Conservation (phyloP, 1,140 invertebrate genomes). For the Heliothis virescens region DNA sequence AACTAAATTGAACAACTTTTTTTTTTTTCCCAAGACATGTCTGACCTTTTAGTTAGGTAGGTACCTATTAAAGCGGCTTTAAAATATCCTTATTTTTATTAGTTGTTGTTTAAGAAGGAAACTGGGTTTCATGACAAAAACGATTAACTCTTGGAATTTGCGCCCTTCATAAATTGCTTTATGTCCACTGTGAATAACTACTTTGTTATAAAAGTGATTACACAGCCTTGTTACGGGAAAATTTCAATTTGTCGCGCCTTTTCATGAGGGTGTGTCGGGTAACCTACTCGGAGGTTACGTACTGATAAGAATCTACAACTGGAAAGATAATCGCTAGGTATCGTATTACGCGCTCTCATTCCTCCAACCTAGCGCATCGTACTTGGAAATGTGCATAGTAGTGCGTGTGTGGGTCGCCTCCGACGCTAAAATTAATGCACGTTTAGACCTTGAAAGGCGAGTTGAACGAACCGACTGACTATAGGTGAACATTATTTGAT, state of each 20-base stretch:
- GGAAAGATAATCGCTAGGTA: conserved; percentile 67
- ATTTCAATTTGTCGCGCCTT: conserved; percentile 73
- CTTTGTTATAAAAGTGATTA: conserved; percentile 60
- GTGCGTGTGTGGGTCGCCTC: conserved; percentile 65
- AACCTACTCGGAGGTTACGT: conserved; percentile 67
- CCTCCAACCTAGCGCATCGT: conserved; percentile 76
- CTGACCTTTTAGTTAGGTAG: background rate
- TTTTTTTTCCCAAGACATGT: conserved; percentile 1
- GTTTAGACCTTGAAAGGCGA: conserved; percentile 70
- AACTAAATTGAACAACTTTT: conserved; percentile 58
- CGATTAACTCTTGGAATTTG: conserved; percentile 22
- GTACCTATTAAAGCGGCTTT: background rate
- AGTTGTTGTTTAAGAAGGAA: background rate
- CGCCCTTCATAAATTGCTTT: conserved; percentile 54
- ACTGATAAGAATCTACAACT: conserved; percentile 76
- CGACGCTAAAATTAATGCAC: conserved; percentile 71
- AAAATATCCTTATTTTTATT: too few species aligned
- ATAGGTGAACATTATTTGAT: conserved; percentile 73
- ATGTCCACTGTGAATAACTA: conserved; percentile 54
- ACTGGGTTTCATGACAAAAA: conserved; percentile 29
- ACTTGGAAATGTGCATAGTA: conserved; percentile 76
- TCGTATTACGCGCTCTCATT: conserved; percentile 78
- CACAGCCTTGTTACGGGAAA: conserved; percentile 53
- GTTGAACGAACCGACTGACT: conserved; percentile 69
- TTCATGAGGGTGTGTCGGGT: conserved; percentile 68